Evolutionary conservation across 2,797 vertebrate genomes (phyloP), one percentile per base, ranked within the genome.

Genomic region (Atherinosoma microstoma): DNA sequence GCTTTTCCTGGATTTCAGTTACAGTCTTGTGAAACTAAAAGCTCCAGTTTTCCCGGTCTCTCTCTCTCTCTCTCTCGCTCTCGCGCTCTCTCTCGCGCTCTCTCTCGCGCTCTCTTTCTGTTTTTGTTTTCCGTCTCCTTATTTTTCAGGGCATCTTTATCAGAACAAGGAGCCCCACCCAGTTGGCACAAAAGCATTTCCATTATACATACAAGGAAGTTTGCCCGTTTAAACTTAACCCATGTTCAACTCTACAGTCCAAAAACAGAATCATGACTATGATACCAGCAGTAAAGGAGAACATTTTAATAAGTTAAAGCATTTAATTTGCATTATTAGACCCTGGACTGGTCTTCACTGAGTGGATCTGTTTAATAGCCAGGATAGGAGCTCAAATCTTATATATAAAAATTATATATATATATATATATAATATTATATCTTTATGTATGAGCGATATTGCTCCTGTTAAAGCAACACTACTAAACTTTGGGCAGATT

Each of bases 81-180:
- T 45, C n/a, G n/a, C n/a, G n/a, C n/a, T n/a, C n/a, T n/a, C n/a
- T n/a, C n/a, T n/a, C n/a, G n/a, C n/a, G n/a, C n/a, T n/a, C n/a
- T n/a, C n/a, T n/a, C n/a, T n/a, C n/a, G n/a, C n/a, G n/a, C n/a
- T n/a, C n/a, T n/a, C n/a, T 40, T 16, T 13, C 3, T 16, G 15
- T 16, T 40, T 40, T 40, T 40, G 12, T 40, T 45, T 18, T 42
- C 40, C 42, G 6, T 32, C 10, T n/a, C 57, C 63, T 62, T 78
- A 62, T 80, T 73, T 82, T 75, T 75, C 66, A 71, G 40, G 45
- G 11, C 60, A 68, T 84, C 83, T 69, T 70, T 29, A 62, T 84
- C 72, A 58, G 24, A 64, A 32, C 6, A 53, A 81, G 91, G 87
- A 92, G 82, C 84, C 84, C 81, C 86, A 78, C 72, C 83, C 78